These are phyloP conservation scores for Drosophila nebulosa DNA, from an alignment of 1,140 invertebrate species.

Conservation along the genomic window DNA sequence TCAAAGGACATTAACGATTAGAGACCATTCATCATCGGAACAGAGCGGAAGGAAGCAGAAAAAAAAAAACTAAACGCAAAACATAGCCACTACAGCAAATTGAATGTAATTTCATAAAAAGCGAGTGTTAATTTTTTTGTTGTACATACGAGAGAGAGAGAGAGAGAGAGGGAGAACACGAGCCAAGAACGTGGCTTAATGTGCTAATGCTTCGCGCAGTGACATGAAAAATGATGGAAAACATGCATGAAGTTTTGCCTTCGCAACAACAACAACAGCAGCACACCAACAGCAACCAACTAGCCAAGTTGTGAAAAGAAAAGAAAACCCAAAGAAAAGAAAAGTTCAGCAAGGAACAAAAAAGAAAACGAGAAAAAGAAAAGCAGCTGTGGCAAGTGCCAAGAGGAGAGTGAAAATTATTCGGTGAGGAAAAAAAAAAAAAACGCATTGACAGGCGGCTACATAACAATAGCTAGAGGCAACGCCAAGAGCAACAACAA, in stretches of 20 bases:
- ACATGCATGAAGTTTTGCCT: constrained; percentile 42
- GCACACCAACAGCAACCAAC: constrained; percentile 3
- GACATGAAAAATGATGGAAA: constrained; percentile 78
- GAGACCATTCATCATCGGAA: constrained; percentile 64
- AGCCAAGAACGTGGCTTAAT: constrained; percentile 60
- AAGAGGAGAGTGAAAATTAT: constrained; percentile 11
- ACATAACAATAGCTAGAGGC: constrained; percentile 21
- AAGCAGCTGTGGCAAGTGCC: not conserved
- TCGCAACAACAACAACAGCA: constrained; percentile 16
- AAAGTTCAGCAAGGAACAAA: constrained; percentile 48
- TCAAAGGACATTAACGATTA: constrained; percentile 51
- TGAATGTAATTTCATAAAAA: constrained; percentile 79
- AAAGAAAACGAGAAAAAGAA: constrained; percentile 43
- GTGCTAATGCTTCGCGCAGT: constrained; percentile 64
- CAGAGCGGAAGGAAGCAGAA: constrained; percentile 13
- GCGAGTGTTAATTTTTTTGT: constrained; percentile 73
- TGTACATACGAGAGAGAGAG: constrained; percentile 32
- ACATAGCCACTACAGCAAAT: constrained; percentile 65
- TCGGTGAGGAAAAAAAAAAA: constrained; percentile 2
- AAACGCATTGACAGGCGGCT: constrained; percentile 57
- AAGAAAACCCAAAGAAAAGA: constrained; percentile 23
- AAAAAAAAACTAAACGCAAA: not conserved
- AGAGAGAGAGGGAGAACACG: constrained; percentile 38
- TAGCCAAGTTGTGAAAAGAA: constrained; percentile 28
- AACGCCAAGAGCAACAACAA: not conserved